phyloP scores from a whole-genome alignment of 2,113 vertebrate species.

The Tor tambroides region DNA sequence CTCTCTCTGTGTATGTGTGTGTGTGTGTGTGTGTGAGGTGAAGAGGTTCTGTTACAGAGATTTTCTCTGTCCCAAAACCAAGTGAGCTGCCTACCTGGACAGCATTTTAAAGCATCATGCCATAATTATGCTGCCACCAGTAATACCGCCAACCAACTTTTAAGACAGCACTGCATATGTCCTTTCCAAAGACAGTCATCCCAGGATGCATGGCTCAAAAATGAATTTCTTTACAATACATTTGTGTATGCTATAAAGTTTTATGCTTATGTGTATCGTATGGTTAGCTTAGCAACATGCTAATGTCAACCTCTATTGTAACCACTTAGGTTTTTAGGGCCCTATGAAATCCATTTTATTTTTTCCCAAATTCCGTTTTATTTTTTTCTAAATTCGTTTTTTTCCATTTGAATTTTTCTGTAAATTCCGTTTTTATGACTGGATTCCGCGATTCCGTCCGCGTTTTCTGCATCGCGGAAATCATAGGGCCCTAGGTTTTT shows the following conservation, averaged over 20 bases:
- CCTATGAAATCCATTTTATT: too few relatives aligned
- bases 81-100: background rate
- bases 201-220: background rate
- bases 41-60: background rate
- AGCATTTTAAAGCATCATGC: background rate
- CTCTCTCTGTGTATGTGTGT: background rate
- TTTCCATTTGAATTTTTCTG: too few relatives aligned
- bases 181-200: background rate
- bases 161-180: conserved; percentile 7
- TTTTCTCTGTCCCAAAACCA: background rate
- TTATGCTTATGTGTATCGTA: background rate
- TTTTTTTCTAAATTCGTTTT: too few relatives aligned
- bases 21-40: background rate
- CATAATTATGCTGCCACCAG: background rate
- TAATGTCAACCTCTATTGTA: background rate
- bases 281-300: background rate
- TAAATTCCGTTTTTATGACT: too few relatives aligned
- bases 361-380: too few relatives aligned
- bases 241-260: background rate
- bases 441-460: too few relatives aligned
- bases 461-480: too few relatives aligned
- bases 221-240: background rate
- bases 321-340: too few relatives aligned
- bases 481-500: background rate
- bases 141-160: background rate